Base-by-base conservation (phyloP, 1,140 invertebrate species). In the Carposina sasakii region DNA sequence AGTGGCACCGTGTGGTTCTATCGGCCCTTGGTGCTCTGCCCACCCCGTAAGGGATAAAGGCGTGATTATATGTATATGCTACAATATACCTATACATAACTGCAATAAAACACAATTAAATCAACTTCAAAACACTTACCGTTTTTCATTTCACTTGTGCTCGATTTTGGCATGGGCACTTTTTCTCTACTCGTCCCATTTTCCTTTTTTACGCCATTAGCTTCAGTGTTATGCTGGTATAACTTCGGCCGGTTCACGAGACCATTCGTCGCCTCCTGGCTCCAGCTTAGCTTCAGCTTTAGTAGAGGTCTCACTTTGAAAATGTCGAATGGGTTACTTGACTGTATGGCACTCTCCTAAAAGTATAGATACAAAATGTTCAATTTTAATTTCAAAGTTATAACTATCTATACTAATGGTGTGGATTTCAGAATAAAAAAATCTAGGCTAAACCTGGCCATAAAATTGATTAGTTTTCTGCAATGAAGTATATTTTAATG, bases 251-350 rank as follows among this genome's bases (percentile, higher is more conserved):
- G 85, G 59, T 92, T 91, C n/a, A 95, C 92, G 16, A 90, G 69
- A 23, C 88, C 89, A 34, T 88, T 89, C 30, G 90, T 88, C 1
- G 91, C 88, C 58, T 93, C 92, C 41, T 90, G 90, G 43, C 91
- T 92, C 93, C 95, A 96, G 57, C 89, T 90, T 30, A 97, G 77
- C 63, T 91, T 90, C 64, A 97, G 92, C 79, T 96, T 96, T 4
- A 97, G 82, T 37, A 91, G 91, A 1, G 95, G 93, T 59, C 90
- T 88, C 54, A 91, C 89, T 76, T 90, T 90, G 53, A 93, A 92
- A 40, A 90, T 86, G 59, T 93, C 91, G 59, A 93, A 91, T 36
- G 90, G 89, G 36, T 83, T 86, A 57, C 68, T 63, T n/a, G 65
- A 45, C 30, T 81, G 71, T 20, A 85, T 24, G 31, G 81, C 79